Evolutionary conservation across 1,140 invertebrate genomes (phyloP).

Genomic region (Paraescarpia echinospica): DNA sequence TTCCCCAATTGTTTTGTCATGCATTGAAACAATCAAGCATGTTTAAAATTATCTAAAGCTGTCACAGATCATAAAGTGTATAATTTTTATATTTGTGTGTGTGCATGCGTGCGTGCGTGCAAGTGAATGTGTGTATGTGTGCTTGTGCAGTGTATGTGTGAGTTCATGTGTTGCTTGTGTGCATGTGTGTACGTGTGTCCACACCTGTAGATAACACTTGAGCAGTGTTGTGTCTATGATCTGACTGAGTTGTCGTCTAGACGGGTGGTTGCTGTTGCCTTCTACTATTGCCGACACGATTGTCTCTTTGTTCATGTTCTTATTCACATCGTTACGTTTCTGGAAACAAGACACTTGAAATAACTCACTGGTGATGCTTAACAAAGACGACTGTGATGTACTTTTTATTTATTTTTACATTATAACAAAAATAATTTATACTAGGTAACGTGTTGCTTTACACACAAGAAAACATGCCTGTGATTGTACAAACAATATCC

Average conservation of each 20-base stretch:
- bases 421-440: no score
- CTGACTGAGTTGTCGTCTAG: conserved; percentile 73
- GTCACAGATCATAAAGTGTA: no score
- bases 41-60: no score
- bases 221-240: conserved; percentile 95
- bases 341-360: conserved; percentile 40
- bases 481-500: no score
- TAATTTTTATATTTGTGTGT: no score
- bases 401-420: no score
- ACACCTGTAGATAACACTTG: conserved; percentile 88
- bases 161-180: neutral
- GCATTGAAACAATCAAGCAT: no score
- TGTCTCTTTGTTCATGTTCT: conserved; percentile 40
- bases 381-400: neutral
- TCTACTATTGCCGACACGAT: conserved; percentile 59
- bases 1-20: no score
- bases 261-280: conserved; percentile 57
- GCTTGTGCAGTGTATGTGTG: neutral
- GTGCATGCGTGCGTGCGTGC: neutral
- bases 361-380: neutral
- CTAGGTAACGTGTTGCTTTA: no score
- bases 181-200: neutral
- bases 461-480: no score
- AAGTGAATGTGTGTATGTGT: no score
- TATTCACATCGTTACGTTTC: conserved; percentile 53